Percentiles rank a stretch among this genome's conserved stretches.
Evolutionary conservation across 2,888 invertebrate genomes (phyloP).

Genomic region (Thalpophila matura): DNA sequence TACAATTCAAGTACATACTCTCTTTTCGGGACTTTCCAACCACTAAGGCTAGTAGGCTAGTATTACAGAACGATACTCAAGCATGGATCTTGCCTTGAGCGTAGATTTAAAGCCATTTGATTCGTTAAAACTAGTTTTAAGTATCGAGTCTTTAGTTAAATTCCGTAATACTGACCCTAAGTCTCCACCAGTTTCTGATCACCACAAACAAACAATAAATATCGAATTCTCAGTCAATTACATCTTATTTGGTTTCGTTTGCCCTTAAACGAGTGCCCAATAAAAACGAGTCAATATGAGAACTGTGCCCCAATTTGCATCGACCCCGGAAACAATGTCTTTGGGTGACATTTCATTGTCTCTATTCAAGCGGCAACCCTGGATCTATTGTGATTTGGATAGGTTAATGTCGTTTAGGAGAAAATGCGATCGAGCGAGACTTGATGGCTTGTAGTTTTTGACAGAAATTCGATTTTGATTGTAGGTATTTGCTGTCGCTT

Average conservation of each 20-base stretch:
- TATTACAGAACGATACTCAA: too few species aligned
- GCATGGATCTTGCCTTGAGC: too few species aligned
- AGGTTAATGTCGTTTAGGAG: neutral
- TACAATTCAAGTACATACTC: too few species aligned
- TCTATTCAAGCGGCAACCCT: slow-evolving; percentile 24
- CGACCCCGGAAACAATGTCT: slow-evolving; percentile 42
- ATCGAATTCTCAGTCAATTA: slow-evolving; percentile 26
- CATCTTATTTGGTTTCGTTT: slow-evolving; percentile 20
- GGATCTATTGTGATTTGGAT: slow-evolving; percentile 29
- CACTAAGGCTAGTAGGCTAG: too few species aligned
- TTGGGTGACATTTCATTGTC: slow-evolving; percentile 31
- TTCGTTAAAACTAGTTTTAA: too few species aligned
- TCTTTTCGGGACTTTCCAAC: too few species aligned
- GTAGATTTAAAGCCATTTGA: too few species aligned
- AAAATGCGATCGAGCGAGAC: neutral
- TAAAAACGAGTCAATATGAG: slow-evolving; percentile 48
- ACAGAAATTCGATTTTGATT: neutral
- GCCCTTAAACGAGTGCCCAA: slow-evolving; percentile 15
- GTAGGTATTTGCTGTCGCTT: too few species aligned
- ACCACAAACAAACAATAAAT: slow-evolving; percentile 1
- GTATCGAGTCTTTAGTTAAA: too few species aligned
- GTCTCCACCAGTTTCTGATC: neutral
- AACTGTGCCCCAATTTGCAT: slow-evolving; percentile 45
- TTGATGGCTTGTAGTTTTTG: neutral
- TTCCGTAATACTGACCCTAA: too few species aligned